Evolutionary conservation across 35 echinoderm and acorn worm genomes (phyloP).

Genomic region (Lytechinus variegatus): DNA sequence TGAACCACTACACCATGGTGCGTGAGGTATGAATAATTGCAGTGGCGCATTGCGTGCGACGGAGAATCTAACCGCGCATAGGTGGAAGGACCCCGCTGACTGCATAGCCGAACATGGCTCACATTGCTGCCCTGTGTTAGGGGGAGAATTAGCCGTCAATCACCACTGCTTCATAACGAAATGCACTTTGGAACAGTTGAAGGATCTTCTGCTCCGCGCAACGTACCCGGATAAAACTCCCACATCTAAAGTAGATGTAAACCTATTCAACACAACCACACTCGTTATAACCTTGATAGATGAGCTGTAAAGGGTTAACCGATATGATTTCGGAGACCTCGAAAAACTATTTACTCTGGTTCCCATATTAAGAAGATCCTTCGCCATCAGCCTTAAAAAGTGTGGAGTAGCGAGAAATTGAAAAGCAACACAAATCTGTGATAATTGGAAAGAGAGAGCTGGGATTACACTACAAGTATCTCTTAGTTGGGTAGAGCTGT

Average conservation of each 20-base stretch:
- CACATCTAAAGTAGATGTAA: not conserved
- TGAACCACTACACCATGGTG: not conserved
- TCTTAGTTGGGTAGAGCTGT: not conserved
- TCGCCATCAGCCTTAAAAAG: not conserved
- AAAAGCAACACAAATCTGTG: not conserved
- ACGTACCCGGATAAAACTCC: not conserved
- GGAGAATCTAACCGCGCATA: not conserved
- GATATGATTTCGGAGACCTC: not conserved
- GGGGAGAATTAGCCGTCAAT: not conserved
- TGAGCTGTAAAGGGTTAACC: not conserved
- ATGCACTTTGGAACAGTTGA: constrained; percentile 3
- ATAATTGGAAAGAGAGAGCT: not conserved
- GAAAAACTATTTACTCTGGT: not conserved
- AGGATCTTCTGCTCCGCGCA: not conserved
- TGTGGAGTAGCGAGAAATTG: not conserved
- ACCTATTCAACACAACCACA: not conserved
- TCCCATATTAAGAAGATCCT: not conserved
- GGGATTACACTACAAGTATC: no score
- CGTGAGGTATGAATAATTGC: not conserved
- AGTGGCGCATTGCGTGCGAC: not conserved
- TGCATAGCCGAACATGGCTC: not conserved
- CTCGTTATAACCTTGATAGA: not conserved
- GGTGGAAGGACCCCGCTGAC: not conserved
- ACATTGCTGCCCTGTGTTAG: not conserved
- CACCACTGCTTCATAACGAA: not conserved